These are phyloP conservation scores for Leptopilina syphax DNA, from an alignment of 2,888 invertebrate genomes.

Conservation along the genomic window DNA sequence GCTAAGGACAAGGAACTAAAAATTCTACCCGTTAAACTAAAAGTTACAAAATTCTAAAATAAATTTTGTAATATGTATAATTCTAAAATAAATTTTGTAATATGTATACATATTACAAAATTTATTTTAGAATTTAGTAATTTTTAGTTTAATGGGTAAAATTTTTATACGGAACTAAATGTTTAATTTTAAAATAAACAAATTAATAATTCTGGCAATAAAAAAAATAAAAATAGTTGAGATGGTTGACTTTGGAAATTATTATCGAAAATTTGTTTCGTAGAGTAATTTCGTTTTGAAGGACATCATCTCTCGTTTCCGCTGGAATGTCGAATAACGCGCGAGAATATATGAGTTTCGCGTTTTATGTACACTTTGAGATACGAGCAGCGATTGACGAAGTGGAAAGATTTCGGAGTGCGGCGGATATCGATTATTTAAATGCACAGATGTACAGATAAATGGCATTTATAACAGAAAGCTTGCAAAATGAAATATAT, in stretches of 20 bases:
- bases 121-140: too few relatives aligned
- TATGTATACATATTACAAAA: too few relatives aligned
- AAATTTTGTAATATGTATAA: too few relatives aligned
- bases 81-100: too few relatives aligned
- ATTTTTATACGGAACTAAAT: too few relatives aligned
- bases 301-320: constrained; percentile 43
- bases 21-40: too few relatives aligned
- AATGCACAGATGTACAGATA: constrained; percentile 35
- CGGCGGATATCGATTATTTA: constrained; percentile 31
- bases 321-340: constrained; percentile 38
- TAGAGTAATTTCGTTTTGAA: constrained; percentile 30
- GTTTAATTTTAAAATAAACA: too few relatives aligned
- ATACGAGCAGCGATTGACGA: constrained; percentile 25
- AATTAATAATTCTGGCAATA: too few relatives aligned
- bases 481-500: constrained; percentile 22
- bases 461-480: constrained; percentile 18
- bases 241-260: background rate
- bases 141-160: too few relatives aligned
- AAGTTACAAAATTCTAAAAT: too few relatives aligned
- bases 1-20: too few relatives aligned
- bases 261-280: background rate
- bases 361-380: constrained; percentile 22
- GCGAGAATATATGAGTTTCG: constrained; percentile 43
- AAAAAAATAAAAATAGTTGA: too few relatives aligned
- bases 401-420: constrained; percentile 34